Evolutionary conservation across 2,113 vertebrate species (phyloP).

Genomic region (Chascanopsetta lugubris): DNA sequence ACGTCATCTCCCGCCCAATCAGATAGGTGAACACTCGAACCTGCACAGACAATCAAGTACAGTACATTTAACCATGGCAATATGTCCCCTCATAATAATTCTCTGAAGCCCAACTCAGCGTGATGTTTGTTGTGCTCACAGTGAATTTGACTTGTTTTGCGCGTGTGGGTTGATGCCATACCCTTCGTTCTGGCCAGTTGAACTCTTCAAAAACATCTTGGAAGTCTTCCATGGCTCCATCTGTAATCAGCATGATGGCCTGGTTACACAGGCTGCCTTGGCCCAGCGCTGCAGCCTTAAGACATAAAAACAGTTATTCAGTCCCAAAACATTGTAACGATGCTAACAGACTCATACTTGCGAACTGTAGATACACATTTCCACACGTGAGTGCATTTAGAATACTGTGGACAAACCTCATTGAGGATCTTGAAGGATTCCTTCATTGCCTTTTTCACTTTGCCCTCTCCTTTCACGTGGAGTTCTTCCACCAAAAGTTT

Average conservation of each 20-base stretch:
- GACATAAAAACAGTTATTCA: constrained; percentile 21
- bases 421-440: constrained; percentile 94
- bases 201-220: constrained; percentile 91
- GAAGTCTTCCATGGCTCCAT: constrained; percentile 94
- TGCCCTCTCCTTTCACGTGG: constrained; percentile 92
- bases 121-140: background rate
- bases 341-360: background rate
- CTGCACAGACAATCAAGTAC: constrained; percentile 65
- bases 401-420: constrained; percentile 80
- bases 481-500: constrained; percentile 90
- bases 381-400: background rate
- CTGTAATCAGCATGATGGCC: constrained; percentile 96
- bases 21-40: constrained; percentile 96
- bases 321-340: background rate
- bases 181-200: constrained; percentile 93
- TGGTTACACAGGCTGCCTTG: constrained; percentile 95
- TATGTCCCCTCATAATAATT: background rate
- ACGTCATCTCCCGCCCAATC: constrained; percentile 94
- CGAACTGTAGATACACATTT: background rate
- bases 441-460: constrained; percentile 89
- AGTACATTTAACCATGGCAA: background rate
- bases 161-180: constrained; percentile 58
- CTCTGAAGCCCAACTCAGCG: background rate
- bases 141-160: background rate
- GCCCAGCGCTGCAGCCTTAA: constrained; percentile 75